Base-by-base conservation (phyloP, 2,113 vertebrate genomes). In the Mastomys coucha region DNA sequence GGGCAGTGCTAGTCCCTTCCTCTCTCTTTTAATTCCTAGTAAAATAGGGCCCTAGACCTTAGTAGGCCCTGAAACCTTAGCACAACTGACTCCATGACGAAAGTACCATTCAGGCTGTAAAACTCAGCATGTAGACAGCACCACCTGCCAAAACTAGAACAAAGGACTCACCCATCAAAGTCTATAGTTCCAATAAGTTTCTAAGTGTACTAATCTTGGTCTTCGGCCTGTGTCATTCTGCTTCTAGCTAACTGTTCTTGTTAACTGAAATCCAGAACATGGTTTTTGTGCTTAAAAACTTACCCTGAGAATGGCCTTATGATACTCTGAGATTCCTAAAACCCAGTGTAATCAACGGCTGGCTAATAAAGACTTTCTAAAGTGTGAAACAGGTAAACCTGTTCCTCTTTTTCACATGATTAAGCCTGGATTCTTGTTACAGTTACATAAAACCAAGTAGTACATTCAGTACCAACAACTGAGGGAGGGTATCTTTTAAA, bases 401-500 rank as follows among this genome's bases (percentile, higher is more conserved):
- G 5, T 31, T 5, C 42, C 22, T 80, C 20, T 31, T 91, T 42
- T 80, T 80, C 49, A 13, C 5, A 39, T 39, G 49, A 91, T 42
- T 42, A 39, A 56, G 20, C 49, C 56, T 24, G 69, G 49, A 3
- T 24, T 16, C 69, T 70, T 81, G 36, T 81, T 33, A 69, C 24
- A 81, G 49, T 70, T 31, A 56, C 10, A n/a, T 77, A 33, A 91
- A 42, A 11, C 33, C 51, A 22, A 78, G 13, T 67, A 56, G 80
- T 63, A 31, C 60, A 89, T 80, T 75, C 20, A 80, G 13, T 56
- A 58, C 58, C 53, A 42, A 95, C 39, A 94, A 81, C 53, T 69
- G 12, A 89, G 72, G 65, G 12, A 89, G 72, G 65, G 78, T 91
- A 91, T 69, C 26, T 91, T 95, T 89, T 56, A 65, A 92, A 51